Evolutionary conservation across 2,888 invertebrate species (phyloP).

Genomic region (Andrena flavipes): DNA sequence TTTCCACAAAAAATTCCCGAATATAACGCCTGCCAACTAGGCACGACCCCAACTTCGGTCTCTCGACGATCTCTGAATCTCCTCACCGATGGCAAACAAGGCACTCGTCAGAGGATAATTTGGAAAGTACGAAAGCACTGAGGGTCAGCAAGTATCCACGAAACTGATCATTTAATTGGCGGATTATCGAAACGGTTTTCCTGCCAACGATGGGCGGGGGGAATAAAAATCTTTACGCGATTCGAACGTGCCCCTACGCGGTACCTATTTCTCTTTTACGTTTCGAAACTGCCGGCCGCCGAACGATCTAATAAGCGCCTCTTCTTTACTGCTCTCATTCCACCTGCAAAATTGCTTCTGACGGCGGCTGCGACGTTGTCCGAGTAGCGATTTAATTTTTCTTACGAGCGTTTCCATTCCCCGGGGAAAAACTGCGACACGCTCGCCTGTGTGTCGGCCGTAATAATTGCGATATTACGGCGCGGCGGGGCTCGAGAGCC

Average conservation of each 20-base stretch:
- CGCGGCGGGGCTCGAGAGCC: neutral
- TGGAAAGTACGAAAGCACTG: too few species aligned
- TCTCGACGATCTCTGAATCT: too few species aligned
- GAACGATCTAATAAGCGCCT: conserved; percentile 45
- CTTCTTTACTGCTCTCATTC: conserved; percentile 52
- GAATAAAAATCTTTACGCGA: neutral
- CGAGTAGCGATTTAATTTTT: conserved; percentile 49
- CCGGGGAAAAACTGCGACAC: conserved; percentile 29
- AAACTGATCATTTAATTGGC: too few species aligned
- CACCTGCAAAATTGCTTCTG: conserved; percentile 35
- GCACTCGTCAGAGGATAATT: too few species aligned
- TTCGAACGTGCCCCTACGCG: neutral
- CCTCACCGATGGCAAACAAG: too few species aligned
- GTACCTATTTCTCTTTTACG: conserved; percentile 36
- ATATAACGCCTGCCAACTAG: too few species aligned
- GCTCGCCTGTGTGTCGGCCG: neutral
- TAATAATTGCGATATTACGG: conserved; percentile 41
- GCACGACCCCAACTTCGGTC: too few species aligned
- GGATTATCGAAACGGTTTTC: too few species aligned
- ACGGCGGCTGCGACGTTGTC: conserved; percentile 30
- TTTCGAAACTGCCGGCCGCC: conserved; percentile 17
- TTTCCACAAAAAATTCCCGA: too few species aligned
- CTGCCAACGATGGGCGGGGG: too few species aligned
- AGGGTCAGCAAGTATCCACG: too few species aligned
- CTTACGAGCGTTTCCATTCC: conserved; percentile 13